Percentiles rank a stretch among this genome's conserved stretches.
Evolutionary conservation across 2,113 vertebrate genomes (phyloP).

Genomic region (Spea bombifrons): DNA sequence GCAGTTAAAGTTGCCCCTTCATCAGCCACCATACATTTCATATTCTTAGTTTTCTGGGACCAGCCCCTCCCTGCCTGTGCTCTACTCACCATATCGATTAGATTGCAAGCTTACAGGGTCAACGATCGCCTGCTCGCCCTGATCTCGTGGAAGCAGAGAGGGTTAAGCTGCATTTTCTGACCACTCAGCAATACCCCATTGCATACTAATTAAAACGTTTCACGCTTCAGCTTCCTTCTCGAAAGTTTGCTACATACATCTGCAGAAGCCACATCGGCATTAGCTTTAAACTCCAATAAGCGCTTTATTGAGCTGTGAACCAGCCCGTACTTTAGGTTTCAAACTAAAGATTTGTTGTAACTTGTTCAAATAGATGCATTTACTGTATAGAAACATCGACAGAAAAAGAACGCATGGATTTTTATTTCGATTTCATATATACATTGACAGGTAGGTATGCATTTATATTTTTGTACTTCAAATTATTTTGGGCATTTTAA

Average conservation of each 20-base stretch:
- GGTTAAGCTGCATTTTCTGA: neutral
- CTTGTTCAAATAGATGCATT: neutral
- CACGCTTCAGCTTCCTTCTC: constrained; percentile 11
- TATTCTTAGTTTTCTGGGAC: neutral
- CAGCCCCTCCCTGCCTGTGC: neutral
- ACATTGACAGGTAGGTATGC: too few species aligned
- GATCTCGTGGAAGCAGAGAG: neutral
- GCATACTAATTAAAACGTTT: constrained; percentile 8
- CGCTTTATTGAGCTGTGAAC: constrained; percentile 5
- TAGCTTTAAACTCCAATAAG: constrained; percentile 27
- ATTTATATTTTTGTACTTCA: too few species aligned
- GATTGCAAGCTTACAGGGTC: neutral
- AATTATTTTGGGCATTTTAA: too few species aligned
- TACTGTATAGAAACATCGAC: too few species aligned
- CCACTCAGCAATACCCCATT: neutral
- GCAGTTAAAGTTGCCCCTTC: too few species aligned
- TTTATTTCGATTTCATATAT: too few species aligned
- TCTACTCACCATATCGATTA: neutral
- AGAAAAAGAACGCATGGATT: too few species aligned
- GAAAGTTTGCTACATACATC: constrained; percentile 30
- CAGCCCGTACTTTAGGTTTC: constrained; percentile 2
- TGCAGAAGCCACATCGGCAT: constrained; percentile 19
- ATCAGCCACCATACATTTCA: neutral
- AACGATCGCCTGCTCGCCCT: neutral
- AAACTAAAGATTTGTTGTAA: neutral